phyloP scores from a whole-genome alignment of 2,113 vertebrate genomes.

The Arothron firmamentum region DNA sequence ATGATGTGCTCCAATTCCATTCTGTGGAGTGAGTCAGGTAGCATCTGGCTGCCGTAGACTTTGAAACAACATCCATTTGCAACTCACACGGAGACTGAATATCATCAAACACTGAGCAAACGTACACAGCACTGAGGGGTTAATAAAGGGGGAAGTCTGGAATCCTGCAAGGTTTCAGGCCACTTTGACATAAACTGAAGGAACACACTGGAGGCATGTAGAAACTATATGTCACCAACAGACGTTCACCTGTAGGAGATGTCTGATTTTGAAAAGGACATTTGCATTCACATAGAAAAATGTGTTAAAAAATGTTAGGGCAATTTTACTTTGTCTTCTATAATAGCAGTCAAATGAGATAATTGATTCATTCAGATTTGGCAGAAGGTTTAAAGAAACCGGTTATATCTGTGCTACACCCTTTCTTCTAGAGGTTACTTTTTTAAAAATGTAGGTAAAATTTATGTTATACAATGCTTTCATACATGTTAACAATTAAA shows the following conservation, averaged over 20 bases:
- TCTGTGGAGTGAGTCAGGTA: conserved; percentile 4
- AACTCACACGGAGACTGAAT: conserved; percentile 17
- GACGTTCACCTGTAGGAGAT: not conserved
- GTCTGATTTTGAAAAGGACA: not conserved
- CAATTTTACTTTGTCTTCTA: too few relatives aligned
- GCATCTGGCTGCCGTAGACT: conserved; percentile 3
- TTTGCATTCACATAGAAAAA: too few relatives aligned
- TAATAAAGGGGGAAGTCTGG: conserved; percentile 11
- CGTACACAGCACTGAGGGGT: not conserved
- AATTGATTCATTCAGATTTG: too few relatives aligned
- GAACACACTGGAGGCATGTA: conserved; percentile 10
- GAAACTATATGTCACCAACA: not conserved
- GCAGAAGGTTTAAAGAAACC: too few relatives aligned
- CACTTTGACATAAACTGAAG: not conserved
- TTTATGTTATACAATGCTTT: too few relatives aligned
- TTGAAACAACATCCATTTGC: not conserved
- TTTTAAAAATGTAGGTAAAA: too few relatives aligned
- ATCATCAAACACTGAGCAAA: conserved; percentile 14
- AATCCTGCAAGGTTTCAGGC: conserved; percentile 8
- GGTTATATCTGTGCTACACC: too few relatives aligned
- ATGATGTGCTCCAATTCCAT: not conserved
- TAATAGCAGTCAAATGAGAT: too few relatives aligned
- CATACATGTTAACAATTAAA: too few relatives aligned
- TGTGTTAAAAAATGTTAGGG: too few relatives aligned
- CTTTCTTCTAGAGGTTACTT: too few relatives aligned